Evolutionary conservation across 2,797 vertebrate species (phyloP), one percentile per base, ranked within the genome.

Genomic region (Notamacropus eugenii): DNA sequence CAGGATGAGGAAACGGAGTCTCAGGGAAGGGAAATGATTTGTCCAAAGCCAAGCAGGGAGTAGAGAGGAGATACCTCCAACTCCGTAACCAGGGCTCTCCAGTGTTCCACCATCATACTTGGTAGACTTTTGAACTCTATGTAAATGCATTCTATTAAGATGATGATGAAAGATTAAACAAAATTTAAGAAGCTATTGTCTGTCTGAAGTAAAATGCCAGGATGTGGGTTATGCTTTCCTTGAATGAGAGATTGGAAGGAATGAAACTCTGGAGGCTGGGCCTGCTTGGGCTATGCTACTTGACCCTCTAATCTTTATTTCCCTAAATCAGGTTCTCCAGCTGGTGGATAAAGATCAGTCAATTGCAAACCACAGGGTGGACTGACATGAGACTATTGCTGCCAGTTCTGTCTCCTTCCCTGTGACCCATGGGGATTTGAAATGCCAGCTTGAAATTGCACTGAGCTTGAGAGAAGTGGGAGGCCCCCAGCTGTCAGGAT

Each of bases 241-340:
- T 55, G 27, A 92, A 93, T 31, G 46, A 90, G 59, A 34, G 50
- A 90, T 27, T 62, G 28, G 62, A 91, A 92, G 29, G 91, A 67
- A 92, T 22, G 67, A 67, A 28, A n/a, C 22, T 28, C 8, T 4
- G 12, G 16, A 56, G 34, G 52, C 55, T 82, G n/a, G 27, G 90
- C 67, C 57, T 90, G 56, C 24, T 55, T 87, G 8, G 3, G 56
- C 95, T 91, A 0, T 40, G 19, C 46, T 54, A 62, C 34, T 92
- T 95, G n/a, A 92, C 16, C 58, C 91, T 91, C 40, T 67, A 67
- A 67, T 40, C 82, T 55, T 91, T 74, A 31, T 95, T 90, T 93
- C 92, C 28, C 82, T 92, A 4, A 91, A 22, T 59, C n/a, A 90
- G 55, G 54, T 74, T 40, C 31, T 16, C 34, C 56, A 56, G 54